Conservation (phyloP, 2,888 invertebrate species). For the Resseliella maxima region DNA sequence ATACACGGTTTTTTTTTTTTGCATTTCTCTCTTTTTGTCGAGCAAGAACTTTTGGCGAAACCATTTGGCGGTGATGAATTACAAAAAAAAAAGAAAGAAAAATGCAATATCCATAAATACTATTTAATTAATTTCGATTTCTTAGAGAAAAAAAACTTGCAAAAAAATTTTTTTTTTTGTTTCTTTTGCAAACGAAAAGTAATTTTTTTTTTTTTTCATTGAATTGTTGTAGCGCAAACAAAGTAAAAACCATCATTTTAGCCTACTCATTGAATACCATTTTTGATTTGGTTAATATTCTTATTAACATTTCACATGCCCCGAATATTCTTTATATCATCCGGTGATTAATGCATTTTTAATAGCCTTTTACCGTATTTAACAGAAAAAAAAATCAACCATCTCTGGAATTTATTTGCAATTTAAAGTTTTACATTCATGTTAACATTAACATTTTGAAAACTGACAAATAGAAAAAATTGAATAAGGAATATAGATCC, state of each 20-base stretch:
- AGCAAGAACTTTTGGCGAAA: no score
- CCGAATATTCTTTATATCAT: not conserved
- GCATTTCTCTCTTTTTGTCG: not conserved
- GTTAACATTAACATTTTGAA: no score
- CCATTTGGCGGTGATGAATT: not conserved
- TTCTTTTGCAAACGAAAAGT: not conserved
- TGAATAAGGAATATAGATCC: no score
- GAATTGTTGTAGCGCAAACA: not conserved
- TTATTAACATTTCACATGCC: not conserved
- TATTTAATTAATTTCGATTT: not conserved
- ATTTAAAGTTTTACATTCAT: not conserved
- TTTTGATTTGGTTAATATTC: not conserved
- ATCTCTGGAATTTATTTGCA: not conserved
- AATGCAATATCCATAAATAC: not conserved
- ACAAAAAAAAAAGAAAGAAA: not conserved
- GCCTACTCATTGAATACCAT: not conserved
- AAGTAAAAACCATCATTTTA: not conserved
- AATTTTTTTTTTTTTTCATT: not conserved
- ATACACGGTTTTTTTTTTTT: no score
- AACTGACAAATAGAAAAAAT: no score
- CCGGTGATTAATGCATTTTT: not conserved
- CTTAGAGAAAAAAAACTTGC: no score
- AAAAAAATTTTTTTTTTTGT: not conserved
- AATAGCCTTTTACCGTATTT: not conserved
- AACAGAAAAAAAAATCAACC: no score